Evolutionary conservation across 2,113 vertebrate genomes (phyloP).

Genomic region (Illadopsis cleaveri): DNA sequence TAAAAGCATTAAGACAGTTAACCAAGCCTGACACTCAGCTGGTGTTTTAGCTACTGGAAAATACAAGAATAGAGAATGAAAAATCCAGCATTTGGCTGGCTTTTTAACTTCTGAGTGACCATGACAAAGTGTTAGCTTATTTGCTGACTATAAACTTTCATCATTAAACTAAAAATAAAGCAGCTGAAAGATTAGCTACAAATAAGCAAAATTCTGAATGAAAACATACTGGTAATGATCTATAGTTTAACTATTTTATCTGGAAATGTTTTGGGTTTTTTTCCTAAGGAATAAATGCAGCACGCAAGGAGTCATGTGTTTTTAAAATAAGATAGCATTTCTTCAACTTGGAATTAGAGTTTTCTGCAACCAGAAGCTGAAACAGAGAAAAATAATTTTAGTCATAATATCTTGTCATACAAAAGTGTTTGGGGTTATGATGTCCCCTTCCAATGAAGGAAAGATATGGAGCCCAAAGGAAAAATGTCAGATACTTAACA

Average conservation of each 20-base stretch:
- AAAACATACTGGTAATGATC: not conserved
- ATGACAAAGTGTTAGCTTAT: not conserved
- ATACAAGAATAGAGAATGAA: not conserved
- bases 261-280: not conserved
- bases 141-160: not conserved
- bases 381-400: not conserved
- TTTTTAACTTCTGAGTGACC: not conserved
- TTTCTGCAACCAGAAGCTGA: not conserved
- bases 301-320: accelerated
- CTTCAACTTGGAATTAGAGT: not conserved
- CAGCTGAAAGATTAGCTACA: not conserved
- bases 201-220: not conserved
- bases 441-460: not conserved
- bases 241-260: not conserved
- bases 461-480: not conserved
- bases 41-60: not conserved
- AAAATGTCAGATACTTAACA: not conserved
- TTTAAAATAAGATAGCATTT: not conserved
- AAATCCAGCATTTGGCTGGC: not conserved
- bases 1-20: not conserved
- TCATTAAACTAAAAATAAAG: not conserved
- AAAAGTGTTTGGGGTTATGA: not conserved
- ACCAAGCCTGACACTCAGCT: not conserved
- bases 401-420: not conserved
- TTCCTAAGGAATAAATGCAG: not conserved